Evolutionary conservation across 2,888 invertebrate species (phyloP), one percentile per base, ranked within the genome.

Genomic region (Lepetodrilus schrolli): DNA sequence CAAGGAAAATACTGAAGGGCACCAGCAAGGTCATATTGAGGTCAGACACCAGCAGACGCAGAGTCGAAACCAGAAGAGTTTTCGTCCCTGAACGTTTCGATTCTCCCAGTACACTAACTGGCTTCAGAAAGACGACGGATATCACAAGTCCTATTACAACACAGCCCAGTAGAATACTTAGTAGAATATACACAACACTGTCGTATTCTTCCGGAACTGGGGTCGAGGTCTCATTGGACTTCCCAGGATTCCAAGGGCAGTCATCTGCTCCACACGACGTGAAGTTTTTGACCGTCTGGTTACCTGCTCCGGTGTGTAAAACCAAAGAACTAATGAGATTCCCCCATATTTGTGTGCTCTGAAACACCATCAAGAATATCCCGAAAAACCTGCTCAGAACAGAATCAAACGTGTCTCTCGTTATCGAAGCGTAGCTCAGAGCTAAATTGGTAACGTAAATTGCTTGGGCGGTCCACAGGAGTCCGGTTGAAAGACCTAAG

Each of bases 401-500:
- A 8, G 75, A 47, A 30, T 83, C 83, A 10, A 83, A 47, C 0
- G 74, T 23, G 37, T 80, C 81, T 50, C 77, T 76, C 5, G 78
- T 80, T 10, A 82, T 74, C 4, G 47, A 36, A 5, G 80, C 76
- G 66, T 81, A 84, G 30, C 82, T 80, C 30, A 81, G 50, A 0
- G 81, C 81, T 7, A 79, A 80, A 4, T 80, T 79, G 4, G 84
- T 81, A n/a, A 84, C 75, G 66, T 82, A 80, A 4, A 81, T 80
- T 0, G 80, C 82, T 47, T 83, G 83, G 0, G 84, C 81, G 0
- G 83, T 83, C 84, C 84, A 84, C 78, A 84, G 78, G 0, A 82
- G 73, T 1, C 84, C 84, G 0, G 83, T 81, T 0, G 81, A 80
- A 13, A 83, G 38, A 0, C 84, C 83, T 50, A 79, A 80, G 7